These are phyloP conservation scores for Physella acuta DNA, from an alignment of 1,140 invertebrate genomes.

Conservation along the genomic window DNA sequence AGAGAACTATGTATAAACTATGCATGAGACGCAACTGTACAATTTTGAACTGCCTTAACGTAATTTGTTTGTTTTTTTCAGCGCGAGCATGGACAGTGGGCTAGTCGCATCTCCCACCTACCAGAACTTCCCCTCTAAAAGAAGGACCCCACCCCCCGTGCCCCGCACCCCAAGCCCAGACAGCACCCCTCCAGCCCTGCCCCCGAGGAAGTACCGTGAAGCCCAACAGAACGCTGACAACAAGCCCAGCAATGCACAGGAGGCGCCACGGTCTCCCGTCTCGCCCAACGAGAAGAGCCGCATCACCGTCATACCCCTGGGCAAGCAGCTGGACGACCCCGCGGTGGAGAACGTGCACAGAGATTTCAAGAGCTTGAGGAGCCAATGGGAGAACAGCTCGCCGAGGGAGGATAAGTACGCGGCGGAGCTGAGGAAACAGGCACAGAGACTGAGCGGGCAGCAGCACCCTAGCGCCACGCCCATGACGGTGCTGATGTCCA, in stretches of 20 bases:
- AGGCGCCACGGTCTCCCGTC: neutral
- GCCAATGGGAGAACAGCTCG: conserved; percentile 36
- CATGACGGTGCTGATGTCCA: conserved; percentile 32
- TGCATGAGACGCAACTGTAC: no score
- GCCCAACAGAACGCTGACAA: neutral
- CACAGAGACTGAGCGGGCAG: conserved; percentile 34
- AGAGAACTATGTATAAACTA: no score
- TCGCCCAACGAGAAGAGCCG: neutral
- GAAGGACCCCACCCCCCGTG: conserved; percentile 38
- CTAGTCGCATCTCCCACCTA: conserved; percentile 37
- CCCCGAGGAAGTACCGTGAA: conserved; percentile 44
- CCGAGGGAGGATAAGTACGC: conserved; percentile 44
- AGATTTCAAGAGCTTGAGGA: conserved; percentile 28
- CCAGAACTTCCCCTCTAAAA: conserved; percentile 29
- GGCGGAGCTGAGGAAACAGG: conserved; percentile 42
- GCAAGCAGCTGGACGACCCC: conserved; percentile 13
- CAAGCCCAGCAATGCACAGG: neutral
- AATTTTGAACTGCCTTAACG: no score
- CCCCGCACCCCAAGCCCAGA: conserved; percentile 38
- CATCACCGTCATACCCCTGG: neutral
- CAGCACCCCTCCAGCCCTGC: conserved; percentile 42
- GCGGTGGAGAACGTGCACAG: conserved; percentile 27
- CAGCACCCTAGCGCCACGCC: conserved; percentile 24
- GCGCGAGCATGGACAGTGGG: conserved; percentile 35
- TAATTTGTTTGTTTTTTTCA: conserved; percentile 29